Conservation (phyloP, 1,140 invertebrate genomes). For the Heliconius melpomene region DNA sequence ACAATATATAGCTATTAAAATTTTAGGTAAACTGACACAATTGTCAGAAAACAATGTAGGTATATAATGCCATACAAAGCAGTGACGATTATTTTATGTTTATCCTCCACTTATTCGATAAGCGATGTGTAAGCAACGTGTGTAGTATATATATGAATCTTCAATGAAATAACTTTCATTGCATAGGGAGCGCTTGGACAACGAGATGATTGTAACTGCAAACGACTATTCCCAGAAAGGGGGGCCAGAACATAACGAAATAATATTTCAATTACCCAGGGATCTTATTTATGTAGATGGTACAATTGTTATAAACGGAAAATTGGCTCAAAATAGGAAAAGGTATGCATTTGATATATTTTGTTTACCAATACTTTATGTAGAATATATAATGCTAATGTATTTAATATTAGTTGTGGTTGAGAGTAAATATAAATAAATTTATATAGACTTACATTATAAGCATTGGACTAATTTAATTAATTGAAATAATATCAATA, state of each 20-base stretch:
- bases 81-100: neutral
- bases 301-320: neutral
- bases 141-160: constrained; percentile 1
- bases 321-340: neutral
- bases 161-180: constrained; percentile 22
- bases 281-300: neutral
- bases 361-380: neutral
- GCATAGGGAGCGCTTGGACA: constrained; percentile 31
- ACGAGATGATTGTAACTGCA: constrained; percentile 41
- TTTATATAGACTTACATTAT: neutral
- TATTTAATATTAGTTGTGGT: neutral
- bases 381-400: neutral
- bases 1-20: neutral
- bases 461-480: too few species aligned
- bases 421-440: neutral
- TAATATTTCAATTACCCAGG: constrained; percentile 65
- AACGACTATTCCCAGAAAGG: constrained; percentile 53
- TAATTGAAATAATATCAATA: too few species aligned
- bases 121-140: neutral
- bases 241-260: constrained; percentile 49
- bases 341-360: neutral
- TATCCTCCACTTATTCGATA: neutral
- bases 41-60: neutral
- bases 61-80: neutral
- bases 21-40: neutral